Evolutionary conservation across 2,113 vertebrate genomes (phyloP).

Genomic region (Ictidomys tridecemlineatus): DNA sequence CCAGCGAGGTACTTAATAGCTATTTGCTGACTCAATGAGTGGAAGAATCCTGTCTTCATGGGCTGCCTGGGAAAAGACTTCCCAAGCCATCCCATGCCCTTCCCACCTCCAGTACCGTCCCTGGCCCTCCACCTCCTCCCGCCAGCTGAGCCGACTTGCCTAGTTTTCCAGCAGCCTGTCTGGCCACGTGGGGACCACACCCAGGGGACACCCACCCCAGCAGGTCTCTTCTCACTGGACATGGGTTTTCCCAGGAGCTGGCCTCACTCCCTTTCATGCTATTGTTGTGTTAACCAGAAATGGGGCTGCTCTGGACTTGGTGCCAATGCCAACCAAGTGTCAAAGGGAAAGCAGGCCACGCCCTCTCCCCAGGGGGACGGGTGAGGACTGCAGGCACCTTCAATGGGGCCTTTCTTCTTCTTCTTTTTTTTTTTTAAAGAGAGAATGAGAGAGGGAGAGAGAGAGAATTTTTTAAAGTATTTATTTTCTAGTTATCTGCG

Average conservation of each 20-base stretch:
- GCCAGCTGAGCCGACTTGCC: rapidly evolving
- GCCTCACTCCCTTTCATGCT: not conserved
- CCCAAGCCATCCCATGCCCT: not conserved
- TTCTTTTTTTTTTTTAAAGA: no score
- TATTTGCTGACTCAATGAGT: not conserved
- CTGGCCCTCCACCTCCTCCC: not conserved
- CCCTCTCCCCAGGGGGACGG: rapidly evolving
- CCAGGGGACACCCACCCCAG: no score
- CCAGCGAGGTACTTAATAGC: not conserved
- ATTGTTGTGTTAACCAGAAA: not conserved
- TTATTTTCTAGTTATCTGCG: no score
- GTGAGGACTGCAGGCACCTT: no score
- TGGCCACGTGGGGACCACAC: rapidly evolving
- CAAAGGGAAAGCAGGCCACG: not conserved
- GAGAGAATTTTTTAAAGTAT: no score
- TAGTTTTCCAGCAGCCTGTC: not conserved
- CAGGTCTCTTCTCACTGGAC: not conserved
- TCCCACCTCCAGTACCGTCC: not conserved
- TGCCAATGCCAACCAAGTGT: no score
- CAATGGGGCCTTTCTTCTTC: not conserved
- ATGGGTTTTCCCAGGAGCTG: not conserved
- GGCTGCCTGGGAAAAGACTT: not conserved
- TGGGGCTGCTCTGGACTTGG: not conserved
- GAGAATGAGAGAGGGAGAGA: no score
- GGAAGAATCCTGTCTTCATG: not conserved